Percentiles rank a stretch among this genome's conserved stretches.
These are phyloP conservation scores for Amblyopsis hoosieri DNA, from an alignment of 2,797 vertebrate species.

Conservation along the genomic window DNA sequence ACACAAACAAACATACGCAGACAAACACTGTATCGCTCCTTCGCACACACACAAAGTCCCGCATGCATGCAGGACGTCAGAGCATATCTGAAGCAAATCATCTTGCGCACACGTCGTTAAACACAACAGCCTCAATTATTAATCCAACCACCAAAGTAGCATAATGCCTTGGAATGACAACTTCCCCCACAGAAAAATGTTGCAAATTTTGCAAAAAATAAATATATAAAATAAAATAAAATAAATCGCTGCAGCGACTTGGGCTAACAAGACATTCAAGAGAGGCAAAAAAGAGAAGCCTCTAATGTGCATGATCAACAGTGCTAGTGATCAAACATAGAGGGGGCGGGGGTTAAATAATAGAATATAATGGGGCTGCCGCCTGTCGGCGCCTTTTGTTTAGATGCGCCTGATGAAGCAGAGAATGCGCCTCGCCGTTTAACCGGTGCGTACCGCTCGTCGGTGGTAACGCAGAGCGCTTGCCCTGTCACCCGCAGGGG, in stretches of 20 bases:
- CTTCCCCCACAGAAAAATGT: slow-evolving; percentile 7
- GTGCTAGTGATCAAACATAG: slow-evolving; percentile 71
- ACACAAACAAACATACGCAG: background rate
- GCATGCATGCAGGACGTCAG: background rate
- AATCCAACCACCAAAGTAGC: background rate
- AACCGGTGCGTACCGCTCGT: slow-evolving; percentile 65
- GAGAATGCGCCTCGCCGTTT: slow-evolving; percentile 70
- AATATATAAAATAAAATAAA: slow-evolving; percentile 7
- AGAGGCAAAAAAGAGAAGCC: slow-evolving; percentile 24
- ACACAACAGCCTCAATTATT: slow-evolving; percentile 1
- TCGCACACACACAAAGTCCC: background rate
- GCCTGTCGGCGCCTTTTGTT: slow-evolving; percentile 59
- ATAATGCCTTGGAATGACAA: slow-evolving; percentile 9
- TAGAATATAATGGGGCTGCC: slow-evolving; percentile 78
- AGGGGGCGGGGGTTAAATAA: slow-evolving; percentile 71
- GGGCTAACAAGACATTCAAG: slow-evolving; percentile 31
- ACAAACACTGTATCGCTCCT: background rate
- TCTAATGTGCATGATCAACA: slow-evolving; percentile 77
- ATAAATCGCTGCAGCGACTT: background rate
- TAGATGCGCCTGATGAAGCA: slow-evolving; percentile 68
- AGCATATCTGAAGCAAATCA: background rate
- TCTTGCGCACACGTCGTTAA: background rate
- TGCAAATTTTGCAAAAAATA: background rate
- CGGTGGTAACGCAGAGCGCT: slow-evolving; percentile 55
- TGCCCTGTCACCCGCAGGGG: slow-evolving; percentile 63